Base-by-base conservation (phyloP, 2,113 vertebrate genomes). In the Embiotoca jacksoni region DNA sequence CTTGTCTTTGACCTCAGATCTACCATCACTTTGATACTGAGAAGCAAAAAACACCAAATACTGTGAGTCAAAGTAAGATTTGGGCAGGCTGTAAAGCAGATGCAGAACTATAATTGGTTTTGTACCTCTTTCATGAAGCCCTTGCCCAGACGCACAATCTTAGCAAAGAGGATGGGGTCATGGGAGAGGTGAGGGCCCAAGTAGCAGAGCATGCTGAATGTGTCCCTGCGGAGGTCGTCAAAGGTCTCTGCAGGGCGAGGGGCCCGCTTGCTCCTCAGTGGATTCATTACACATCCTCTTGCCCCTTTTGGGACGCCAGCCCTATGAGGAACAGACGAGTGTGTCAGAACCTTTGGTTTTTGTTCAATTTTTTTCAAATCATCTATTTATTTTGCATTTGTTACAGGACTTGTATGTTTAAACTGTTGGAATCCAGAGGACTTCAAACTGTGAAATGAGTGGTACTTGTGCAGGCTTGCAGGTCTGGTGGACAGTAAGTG, bases 91-190 rank as follows among this genome's bases (percentile, higher is more conserved):
- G 8, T 6, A 4, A 1, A 39, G 35, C 11, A 56, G 32, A 10
- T 61, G 50, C 6, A 30, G 54, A 33, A 9, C 35, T 1, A 1
- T 4, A 1, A 41, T 46, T 35, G 4, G 23, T 57, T 23, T 23
- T 33, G 58, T 83, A 99, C 98, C 98, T 99, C 98, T 86, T 99
- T 99, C 98, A 99, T 99, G 90, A 99, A 98, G 9, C 93, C 96
- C 89, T 99, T 99, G 80, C 98, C 98, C 77, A 99, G 94, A 11
- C 98, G 96, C 31, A 99, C 95, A 6, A 99, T 91, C 95, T 99
- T 99, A 23, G 98, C 97, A 7, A 99, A 97, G 60, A 99, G 95
- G 89, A 99, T 96, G 39, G 98, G 95, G 85, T 99, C 98, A 0
- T 99, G 97, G 50, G 97, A 97, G 62, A 99, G 96, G 83, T 99